Evolutionary conservation across 2,797 vertebrate genomes (phyloP), one percentile per base, ranked within the genome.

Genomic region (Sebastiscus tertius): DNA sequence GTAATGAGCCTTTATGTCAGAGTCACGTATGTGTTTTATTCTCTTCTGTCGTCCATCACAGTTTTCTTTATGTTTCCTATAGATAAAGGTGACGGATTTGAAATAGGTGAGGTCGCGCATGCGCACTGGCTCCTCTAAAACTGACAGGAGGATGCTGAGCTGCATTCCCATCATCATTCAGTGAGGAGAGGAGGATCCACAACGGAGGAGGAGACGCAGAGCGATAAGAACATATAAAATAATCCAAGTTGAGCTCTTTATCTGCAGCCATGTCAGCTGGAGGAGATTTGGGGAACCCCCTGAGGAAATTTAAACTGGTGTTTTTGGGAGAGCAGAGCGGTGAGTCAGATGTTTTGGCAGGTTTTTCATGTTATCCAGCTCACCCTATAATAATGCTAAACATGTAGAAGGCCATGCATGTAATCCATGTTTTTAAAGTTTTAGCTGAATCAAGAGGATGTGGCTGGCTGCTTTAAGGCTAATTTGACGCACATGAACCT

Each of bases 301-400:
- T 98, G 94, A 96, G 97, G 93, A 98, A 98, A 97, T 98, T 98
- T 94, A 98, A 98, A 94, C 96, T 98, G 82, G 97, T 97, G 27
- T 98, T 98, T 96, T 94, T 98, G 90, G 97, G 97, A 78, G 97
- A 98, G 92, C 97, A 98, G 93, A 98, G 97, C 95, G 97, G 97
- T 98, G 92, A 97, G 97, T 97, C 88, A 81, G 62, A 69, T 42
- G 49, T 72, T 46, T 52, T 16, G 49, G 71, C 59, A 68, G 74
- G 72, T 55, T 88, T 55, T 87, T 87, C 33, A 65, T 87, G 56
- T 82, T 70, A 49, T 77, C 76, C 68, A 39, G 36, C 36, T 39
- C 36, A 39, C 56, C 27, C 39, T 42, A 42, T 42, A 42, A 42
- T 72, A n/a, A 74, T 65, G 87, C 81, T 77, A 86, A 90, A 88